Percentiles rank a stretch among this genome's conserved stretches.
These are phyloP conservation scores for Yasuhikotakia modesta DNA, from an alignment of 2,797 vertebrate genomes.

Conservation along the genomic window DNA sequence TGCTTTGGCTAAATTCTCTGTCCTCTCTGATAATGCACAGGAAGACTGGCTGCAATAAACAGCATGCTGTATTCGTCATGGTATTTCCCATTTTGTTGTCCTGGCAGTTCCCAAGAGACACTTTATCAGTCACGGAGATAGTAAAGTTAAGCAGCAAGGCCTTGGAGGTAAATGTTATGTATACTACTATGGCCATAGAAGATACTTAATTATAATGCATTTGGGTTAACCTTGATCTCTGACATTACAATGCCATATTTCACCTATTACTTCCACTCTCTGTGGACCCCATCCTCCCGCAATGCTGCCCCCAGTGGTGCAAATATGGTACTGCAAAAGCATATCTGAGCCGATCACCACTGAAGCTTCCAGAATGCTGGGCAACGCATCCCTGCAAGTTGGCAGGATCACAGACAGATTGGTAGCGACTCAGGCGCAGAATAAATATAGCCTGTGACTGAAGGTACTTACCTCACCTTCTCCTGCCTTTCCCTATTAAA, in stretches of 20 bases:
- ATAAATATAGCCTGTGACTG: conserved; percentile 73
- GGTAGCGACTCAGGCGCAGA: conserved; percentile 59
- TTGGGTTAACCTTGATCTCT: conserved; percentile 46
- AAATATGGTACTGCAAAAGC: neutral
- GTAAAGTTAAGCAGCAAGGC: conserved; percentile 10
- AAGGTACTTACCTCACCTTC: conserved; percentile 72
- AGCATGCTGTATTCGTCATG: neutral
- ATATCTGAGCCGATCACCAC: conserved; percentile 24
- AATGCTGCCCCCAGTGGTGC: conserved; percentile 43
- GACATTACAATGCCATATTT: conserved; percentile 51
- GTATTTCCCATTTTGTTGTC: neutral
- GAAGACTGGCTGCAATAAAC: neutral
- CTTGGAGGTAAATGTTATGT: conserved; percentile 19
- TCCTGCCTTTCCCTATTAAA: conserved; percentile 58
- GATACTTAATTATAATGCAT: conserved; percentile 43
- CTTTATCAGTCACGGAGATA: neutral
- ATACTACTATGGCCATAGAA: conserved; percentile 23
- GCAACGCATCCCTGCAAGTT: conserved; percentile 30
- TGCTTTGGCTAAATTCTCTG: neutral
- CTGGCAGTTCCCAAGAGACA: neutral
- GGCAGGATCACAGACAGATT: conserved; percentile 40
- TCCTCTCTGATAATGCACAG: neutral
- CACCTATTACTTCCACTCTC: conserved; percentile 16
- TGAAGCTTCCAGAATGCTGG: conserved; percentile 52
- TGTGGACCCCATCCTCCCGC: neutral